A percentile compares a stretch with the other conserved stretches of the same genome.
These are phyloP conservation scores for Watsonalla binaria DNA, from an alignment of 2,888 invertebrate species.

Conservation along the genomic window DNA sequence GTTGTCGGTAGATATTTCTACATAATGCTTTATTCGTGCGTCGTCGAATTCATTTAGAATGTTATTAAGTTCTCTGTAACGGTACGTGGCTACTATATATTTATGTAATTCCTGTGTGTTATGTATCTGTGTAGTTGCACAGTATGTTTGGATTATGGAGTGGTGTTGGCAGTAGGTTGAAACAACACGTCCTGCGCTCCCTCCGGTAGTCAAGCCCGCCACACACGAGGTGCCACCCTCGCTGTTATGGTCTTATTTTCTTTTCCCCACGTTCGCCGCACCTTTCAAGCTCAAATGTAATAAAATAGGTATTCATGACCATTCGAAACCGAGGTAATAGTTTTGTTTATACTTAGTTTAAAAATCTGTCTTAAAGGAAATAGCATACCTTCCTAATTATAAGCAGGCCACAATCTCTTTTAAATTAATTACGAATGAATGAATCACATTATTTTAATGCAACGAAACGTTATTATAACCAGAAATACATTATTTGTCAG, in stretches of 20 bases:
- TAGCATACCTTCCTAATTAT: conserved; percentile 10
- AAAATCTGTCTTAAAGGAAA: conserved; percentile 18
- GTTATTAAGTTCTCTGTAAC: conserved; percentile 25
- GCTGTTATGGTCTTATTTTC: conserved; percentile 39
- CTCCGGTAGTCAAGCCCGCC: conserved; percentile 34
- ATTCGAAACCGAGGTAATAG: conserved; percentile 23
- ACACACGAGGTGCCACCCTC: conserved; percentile 45
- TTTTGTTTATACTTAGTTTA: conserved; percentile 26
- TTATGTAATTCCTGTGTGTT: conserved; percentile 36
- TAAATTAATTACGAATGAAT: too few species aligned
- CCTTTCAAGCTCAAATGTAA: conserved; percentile 30
- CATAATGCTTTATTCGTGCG: conserved; percentile 49
- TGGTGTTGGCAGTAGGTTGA: conserved; percentile 28
- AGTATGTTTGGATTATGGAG: conserved; percentile 29
- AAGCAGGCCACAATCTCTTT: not conserved
- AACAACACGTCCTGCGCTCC: conserved; percentile 40
- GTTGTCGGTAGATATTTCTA: conserved; percentile 58
- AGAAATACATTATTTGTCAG: conserved; percentile 1
- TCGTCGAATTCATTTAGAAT: conserved; percentile 33
- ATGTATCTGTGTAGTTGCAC: conserved; percentile 22
- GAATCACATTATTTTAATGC: too few species aligned
- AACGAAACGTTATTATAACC: too few species aligned
- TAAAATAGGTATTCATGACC: conserved; percentile 26
- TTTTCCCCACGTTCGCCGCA: conserved; percentile 31
- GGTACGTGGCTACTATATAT: conserved; percentile 34